Evolutionary conservation across 2,888 invertebrate genomes (phyloP), one percentile per base, ranked within the genome.

Genomic region (Boloria selene): DNA sequence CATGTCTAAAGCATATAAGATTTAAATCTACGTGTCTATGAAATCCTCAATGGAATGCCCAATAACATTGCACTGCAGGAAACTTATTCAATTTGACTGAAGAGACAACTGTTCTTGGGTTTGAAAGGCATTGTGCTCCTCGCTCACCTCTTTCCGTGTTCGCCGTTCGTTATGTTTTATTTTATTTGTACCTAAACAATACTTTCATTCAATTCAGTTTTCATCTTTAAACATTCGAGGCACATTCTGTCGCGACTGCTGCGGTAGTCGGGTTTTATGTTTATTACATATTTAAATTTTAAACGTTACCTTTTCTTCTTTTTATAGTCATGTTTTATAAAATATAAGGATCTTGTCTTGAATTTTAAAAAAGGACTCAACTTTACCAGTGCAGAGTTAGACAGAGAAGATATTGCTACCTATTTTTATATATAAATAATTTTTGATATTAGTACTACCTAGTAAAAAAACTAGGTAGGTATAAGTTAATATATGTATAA

Each of bases 31-130:
- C 65, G 70, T 74, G 67, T 72, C 68, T 64, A 67, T 68, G 73
- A 74, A 75, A 79, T 75, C 70, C 81, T 77, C 78, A 51, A 69
- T 72, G 80, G 82, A 81, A 81, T 79, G 79, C 78, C 77, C 79
- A 81, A 79, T 82, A 86, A 86, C 85, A 87, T 84, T 82, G 86
- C 84, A 78, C 81, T 79, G 80, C 77, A 75, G 82, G 79, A 84
- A 86, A 87, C 86, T 90, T 89, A 90, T 89, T 90, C 87, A 87
- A 90, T 89, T 88, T 89, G 82, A 82, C 84, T 82, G 82, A 80
- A 77, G 80, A 87, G 85, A 89, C 87, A 86, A 87, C 86, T 86
- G 86, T 85, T 87, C 84, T 82, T 81, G 76, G 79, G 76, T 85
- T 83, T 86, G 84, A 84, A 85, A 86, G 79, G 81, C 85, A 84